Conservation (phyloP, 2,113 vertebrate species). For the Dasyprocta punctata region DNA sequence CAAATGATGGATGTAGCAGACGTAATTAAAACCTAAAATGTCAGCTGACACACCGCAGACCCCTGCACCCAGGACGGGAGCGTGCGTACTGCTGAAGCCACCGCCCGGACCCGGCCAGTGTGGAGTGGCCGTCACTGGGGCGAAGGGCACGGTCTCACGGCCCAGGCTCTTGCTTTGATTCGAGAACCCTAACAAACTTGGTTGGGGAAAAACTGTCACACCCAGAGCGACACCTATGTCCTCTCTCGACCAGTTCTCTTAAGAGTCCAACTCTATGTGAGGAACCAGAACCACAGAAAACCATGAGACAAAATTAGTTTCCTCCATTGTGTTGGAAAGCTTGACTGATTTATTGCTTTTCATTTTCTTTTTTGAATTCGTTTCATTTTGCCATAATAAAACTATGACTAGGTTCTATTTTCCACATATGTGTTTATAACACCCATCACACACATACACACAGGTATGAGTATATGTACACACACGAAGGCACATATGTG, state of each 20-base stretch:
- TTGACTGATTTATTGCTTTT: background rate
- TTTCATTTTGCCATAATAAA: background rate
- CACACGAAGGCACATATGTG: fast-evolving
- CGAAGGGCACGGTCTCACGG: background rate
- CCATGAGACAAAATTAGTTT: background rate
- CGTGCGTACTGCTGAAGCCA: fast-evolving
- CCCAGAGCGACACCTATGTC: background rate
- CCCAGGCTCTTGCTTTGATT: background rate
- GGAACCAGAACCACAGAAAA: background rate
- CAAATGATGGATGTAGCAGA: background rate
- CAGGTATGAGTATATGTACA: fast-evolving
- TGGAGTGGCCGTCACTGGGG: background rate
- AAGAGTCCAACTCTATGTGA: background rate
- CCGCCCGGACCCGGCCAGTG: background rate
- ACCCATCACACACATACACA: background rate
- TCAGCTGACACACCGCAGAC: background rate
- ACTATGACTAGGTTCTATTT: fast-evolving
- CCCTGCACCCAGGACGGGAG: no score
- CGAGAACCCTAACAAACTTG: background rate
- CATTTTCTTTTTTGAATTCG: background rate
- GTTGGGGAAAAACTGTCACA: background rate
- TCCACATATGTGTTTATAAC: background rate
- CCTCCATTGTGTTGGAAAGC: no score
- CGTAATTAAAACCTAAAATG: background rate
- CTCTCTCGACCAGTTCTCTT: fast-evolving